A percentile compares a stretch with the other conserved stretches of the same genome.
These are phyloP conservation scores for Lasioglossum pauxillum DNA, from an alignment of 2,888 invertebrate genomes.

Conservation along the genomic window DNA sequence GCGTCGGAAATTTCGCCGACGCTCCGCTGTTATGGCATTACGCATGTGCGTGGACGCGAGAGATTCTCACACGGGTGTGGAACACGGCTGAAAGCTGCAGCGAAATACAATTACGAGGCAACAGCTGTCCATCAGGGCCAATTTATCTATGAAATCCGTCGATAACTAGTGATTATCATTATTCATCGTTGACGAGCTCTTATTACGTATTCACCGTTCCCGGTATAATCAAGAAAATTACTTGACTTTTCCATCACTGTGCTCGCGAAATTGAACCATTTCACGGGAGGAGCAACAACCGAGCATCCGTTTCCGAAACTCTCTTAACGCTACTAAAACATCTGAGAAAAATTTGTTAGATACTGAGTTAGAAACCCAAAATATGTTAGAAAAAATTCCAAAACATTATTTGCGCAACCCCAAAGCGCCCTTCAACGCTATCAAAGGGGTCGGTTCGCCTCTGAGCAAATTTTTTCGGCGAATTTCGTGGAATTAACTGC, in stretches of 20 bases:
- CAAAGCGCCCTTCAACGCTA: background rate
- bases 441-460: background rate
- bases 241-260: conserved; percentile 26
- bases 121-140: conserved; percentile 66
- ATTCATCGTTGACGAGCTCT: conserved; percentile 61
- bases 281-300: too few relatives aligned
- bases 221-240: conserved; percentile 54
- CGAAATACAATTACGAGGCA: conserved; percentile 64
- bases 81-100: conserved; percentile 49
- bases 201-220: conserved; percentile 22
- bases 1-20: conserved; percentile 17
- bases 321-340: background rate
- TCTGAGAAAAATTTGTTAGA: background rate
- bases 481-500: conserved; percentile 73
- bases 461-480: conserved; percentile 57
- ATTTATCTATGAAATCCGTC: conserved; percentile 65
- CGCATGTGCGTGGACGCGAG: conserved; percentile 50
- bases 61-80: conserved; percentile 27
- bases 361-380: too few relatives aligned
- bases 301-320: background rate
- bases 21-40: conserved; percentile 13
- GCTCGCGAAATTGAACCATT: background rate
- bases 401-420: background rate
- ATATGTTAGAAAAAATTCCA: background rate
- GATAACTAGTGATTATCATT: conserved; percentile 64